phyloP scores from a whole-genome alignment of 2,113 vertebrate species.

The Eolophus roseicapilla region DNA sequence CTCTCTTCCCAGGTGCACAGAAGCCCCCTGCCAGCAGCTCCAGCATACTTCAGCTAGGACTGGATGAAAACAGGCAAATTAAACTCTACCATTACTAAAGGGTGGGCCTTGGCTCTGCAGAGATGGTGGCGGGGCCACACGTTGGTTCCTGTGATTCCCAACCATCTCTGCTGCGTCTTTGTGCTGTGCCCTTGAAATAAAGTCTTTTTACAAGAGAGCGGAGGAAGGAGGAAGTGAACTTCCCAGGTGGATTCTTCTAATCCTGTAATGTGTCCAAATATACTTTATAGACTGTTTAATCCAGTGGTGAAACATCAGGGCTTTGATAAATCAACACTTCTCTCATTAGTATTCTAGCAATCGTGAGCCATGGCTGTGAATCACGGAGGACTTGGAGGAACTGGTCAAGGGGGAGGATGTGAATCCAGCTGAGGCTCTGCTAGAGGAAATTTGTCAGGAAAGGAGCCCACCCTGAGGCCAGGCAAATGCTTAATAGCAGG shows the following conservation, averaged over 20 bases:
- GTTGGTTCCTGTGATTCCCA: background rate
- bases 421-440: background rate
- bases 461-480: background rate
- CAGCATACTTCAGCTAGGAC: slow-evolving; percentile 81
- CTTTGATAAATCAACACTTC: slow-evolving; percentile 37
- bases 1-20: slow-evolving; percentile 70
- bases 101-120: background rate
- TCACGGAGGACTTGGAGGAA: background rate
- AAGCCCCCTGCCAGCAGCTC: slow-evolving; percentile 42
- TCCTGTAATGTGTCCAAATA: slow-evolving; percentile 40
- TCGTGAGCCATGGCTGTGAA: background rate
- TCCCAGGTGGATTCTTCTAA: slow-evolving; percentile 28
- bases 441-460: background rate
- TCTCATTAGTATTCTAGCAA: background rate
- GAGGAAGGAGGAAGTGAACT: background rate
- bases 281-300: slow-evolving; percentile 48
- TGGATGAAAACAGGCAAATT: slow-evolving; percentile 87
- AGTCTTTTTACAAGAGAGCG: background rate
- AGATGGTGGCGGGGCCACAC: rapidly evolving
- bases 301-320: slow-evolving; percentile 33
- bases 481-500: background rate
- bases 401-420: slow-evolving; percentile 1
- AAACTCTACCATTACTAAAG: slow-evolving; percentile 83
- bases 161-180: background rate
- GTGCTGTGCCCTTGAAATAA: background rate